Base-by-base conservation (phyloP, 2,797 vertebrate genomes). In the Triplophysa yarkandensis region DNA sequence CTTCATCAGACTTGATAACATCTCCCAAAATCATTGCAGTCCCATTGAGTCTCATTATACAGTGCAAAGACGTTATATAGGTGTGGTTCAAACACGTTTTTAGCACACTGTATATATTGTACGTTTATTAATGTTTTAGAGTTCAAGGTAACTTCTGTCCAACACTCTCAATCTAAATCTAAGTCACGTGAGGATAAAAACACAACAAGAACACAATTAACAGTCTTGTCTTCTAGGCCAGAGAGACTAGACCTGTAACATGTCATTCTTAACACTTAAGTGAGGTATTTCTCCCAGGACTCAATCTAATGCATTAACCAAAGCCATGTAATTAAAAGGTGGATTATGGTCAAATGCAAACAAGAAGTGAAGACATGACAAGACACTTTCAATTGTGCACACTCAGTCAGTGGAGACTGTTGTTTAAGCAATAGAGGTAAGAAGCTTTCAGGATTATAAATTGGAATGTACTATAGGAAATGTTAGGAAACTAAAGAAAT, bases 271-370 rank as follows among this genome's bases (percentile, higher is more conserved):
- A 11, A 43, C 61, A 71, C 61, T 55, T 77, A 69, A 76, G 21
- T 62, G 66, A 75, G 62, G 30, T 74, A 41, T 79, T 71, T 86
- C 86, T 85, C 84, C 76, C 77, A 80, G 78, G 86, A 83, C 83
- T 77, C 77, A 55, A 60, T 76, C 82, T 84, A 90, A 87, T 78
- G 76, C 81, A 82, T 87, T 88, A 89, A 89, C 89, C 86, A 87
- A 87, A 89, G 85, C 76, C 81, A 84, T 85, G 85, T 89, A 90
- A 91, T 92, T 90, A 90, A 88, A 88, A 83, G 65, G 80, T 83
- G 83, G 83, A 83, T 83, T 64, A 81, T 73, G 83, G 85, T 88
- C 86, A 86, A 79, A 85, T 74, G 82, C 77, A 79, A 80, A 83
- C 76, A 78, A 77, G 82, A 82, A 81, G 80, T 86, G 74, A 61